Base-by-base conservation (phyloP, 1,140 invertebrate species). In the Eriosoma lanigerum region DNA sequence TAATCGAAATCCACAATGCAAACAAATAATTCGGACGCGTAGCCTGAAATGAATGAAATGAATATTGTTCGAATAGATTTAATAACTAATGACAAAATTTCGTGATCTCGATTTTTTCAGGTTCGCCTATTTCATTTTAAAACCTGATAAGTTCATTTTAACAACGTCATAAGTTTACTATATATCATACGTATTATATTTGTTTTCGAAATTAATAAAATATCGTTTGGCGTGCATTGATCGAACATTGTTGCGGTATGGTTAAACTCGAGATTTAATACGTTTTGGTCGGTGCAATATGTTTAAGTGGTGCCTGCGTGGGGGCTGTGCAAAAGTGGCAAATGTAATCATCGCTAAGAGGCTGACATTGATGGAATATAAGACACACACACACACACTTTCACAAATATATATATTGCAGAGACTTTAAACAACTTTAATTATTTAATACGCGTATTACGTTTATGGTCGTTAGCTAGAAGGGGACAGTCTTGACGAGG, bases 391-490 rank as follows among this genome's bases (percentile, higher is more conserved):
- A 70, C n/a, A n/a, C n/a, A n/a, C n/a, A n/a, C n/a, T n/a, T n/a
- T n/a, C n/a, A n/a, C n/a, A n/a, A n/a, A n/a, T n/a, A n/a, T n/a
- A n/a, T n/a, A n/a, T 50, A 46, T 15, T 38, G 21, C 32, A 46
- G 73, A 60, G 73, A 60, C 75, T 78, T 48, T 19, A 62, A 62
- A 78, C 75, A 62, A 62, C 75, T 21, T 78, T 78, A 78, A 78
- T 78, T 78, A 62, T 78, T 62, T 60, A 62, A 78, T 60, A 62
- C 56, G 75, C 21, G 24, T n/a, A 62, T 78, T 78, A 62, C 26
- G 75, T 78, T 76, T 76, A 76, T 21, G 73, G 73, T 60, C 73
- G 15, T 60, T 76, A 76, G 54, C 38, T 10, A 24, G n/a, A 15
- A 12, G 32, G 6, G 54, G 21, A 10, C 12, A 24, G 38, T 76